phyloP scores from a whole-genome alignment of 2,113 vertebrate genomes.

The Myodes glareolus region DNA sequence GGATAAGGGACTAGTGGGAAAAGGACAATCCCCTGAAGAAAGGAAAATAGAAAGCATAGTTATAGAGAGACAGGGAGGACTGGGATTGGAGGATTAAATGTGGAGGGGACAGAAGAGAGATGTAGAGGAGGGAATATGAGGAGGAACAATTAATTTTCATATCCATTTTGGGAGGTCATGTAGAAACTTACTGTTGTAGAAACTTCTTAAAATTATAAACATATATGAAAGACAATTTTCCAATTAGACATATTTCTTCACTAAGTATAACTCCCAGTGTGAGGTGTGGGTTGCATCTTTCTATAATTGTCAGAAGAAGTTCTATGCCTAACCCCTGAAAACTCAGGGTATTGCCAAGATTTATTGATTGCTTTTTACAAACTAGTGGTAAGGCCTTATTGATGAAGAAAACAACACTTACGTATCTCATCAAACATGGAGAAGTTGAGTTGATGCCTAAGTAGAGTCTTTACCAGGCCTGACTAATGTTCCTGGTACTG shows the following conservation, averaged over 20 bases:
- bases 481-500: background rate
- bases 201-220: background rate
- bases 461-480: background rate
- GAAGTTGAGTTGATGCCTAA: background rate
- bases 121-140: background rate
- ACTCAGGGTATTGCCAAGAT: background rate
- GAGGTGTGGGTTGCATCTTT: background rate
- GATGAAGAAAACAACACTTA: background rate
- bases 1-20: background rate
- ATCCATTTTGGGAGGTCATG: background rate
- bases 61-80: background rate
- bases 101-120: background rate
- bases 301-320: background rate
- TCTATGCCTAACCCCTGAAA: background rate
- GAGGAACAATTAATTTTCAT: background rate
- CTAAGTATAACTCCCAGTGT: background rate
- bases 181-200: background rate
- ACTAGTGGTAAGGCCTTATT: background rate
- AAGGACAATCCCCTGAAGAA: background rate
- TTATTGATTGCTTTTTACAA: background rate
- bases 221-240: background rate
- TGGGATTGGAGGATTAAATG: background rate
- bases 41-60: background rate
- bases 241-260: background rate
- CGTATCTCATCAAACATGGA: background rate